Evolutionary conservation across 2,797 vertebrate species (phyloP), one percentile per base, ranked within the genome.

Genomic region (Melopsittacus undulatus): DNA sequence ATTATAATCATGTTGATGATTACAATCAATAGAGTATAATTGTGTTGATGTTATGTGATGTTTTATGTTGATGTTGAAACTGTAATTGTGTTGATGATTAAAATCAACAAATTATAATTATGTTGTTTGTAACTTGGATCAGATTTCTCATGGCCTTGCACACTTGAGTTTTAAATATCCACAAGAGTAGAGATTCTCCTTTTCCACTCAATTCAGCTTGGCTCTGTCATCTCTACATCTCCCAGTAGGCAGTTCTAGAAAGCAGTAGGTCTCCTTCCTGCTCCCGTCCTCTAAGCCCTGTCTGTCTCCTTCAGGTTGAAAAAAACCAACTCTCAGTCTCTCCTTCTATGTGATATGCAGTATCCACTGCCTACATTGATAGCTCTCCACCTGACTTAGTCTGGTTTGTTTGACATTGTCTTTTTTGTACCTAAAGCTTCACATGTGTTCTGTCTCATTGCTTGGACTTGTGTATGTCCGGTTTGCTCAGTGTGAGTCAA

Each of bases 391-490:
- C 0, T 5, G 18, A 14, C 14, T 40, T 19, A 11, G 1, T 24
- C 32, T 24, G 24, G 4, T 48, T 72, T 66, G 4, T 43, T 72
- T 62, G 32, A 23, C 29, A 11, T 1, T 0, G 1, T 11, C 13
- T 30, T 5, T 34, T 5, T 11, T 29, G 12, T 23, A 13, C 6
- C 21, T 0, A 1, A 26, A 34, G 11, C 46, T 22, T 87, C 5
- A 5, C 24, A 11, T n/a, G 5, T 32, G 17, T 38, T 30, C 40
- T 0, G 0, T 27, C 22, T 52, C 32, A 15, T 21, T n/a, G 19
- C 19, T 13, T 78, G 19, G 73, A 13, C 17, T 52, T 19, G 9
- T 9, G 7, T 18, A 7, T 19, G 20, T 52, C 49, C 34, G 16
- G 14, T 38, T 66, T n/a, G 18, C 23, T 49, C 45, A 59, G 11